Evolutionary conservation across 2,113 vertebrate genomes (phyloP).

Genomic region (Pluvianellus socialis): DNA sequence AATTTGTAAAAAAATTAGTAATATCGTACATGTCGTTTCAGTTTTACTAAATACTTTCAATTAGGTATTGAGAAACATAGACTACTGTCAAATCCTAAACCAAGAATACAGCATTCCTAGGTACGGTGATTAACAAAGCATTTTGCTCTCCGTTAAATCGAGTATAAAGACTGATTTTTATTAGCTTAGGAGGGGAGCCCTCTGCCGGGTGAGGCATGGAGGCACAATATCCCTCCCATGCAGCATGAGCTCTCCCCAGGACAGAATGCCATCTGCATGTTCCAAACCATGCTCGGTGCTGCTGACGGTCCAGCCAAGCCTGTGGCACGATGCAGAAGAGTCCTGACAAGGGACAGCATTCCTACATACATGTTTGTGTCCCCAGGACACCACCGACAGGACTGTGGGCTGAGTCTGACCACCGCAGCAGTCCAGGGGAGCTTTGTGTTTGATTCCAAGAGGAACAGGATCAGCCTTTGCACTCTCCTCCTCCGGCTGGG

Average conservation of each 20-base stretch:
- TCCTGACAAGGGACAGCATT: neutral
- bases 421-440: neutral
- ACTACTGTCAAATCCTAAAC: neutral
- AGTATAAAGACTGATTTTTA: neutral
- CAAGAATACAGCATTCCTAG: neutral
- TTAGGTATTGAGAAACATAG: neutral
- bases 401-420: neutral
- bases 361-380: no score
- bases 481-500: neutral
- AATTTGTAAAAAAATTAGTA: neutral
- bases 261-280: neutral
- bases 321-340: accelerated
- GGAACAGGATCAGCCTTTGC: neutral
- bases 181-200: slow-evolving; percentile 69
- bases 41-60: neutral
- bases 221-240: accelerated
- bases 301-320: neutral
- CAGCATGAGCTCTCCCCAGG: no score
- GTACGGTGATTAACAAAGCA: neutral
- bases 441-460: neutral
- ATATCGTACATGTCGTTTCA: accelerated
- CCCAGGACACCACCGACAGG: neutral
- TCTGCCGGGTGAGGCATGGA: slow-evolving; percentile 51
- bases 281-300: accelerated
- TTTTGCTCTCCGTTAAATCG: neutral